Evolutionary conservation across 2,113 vertebrate species (phyloP).

Genomic region (Tringa solitaria): DNA sequence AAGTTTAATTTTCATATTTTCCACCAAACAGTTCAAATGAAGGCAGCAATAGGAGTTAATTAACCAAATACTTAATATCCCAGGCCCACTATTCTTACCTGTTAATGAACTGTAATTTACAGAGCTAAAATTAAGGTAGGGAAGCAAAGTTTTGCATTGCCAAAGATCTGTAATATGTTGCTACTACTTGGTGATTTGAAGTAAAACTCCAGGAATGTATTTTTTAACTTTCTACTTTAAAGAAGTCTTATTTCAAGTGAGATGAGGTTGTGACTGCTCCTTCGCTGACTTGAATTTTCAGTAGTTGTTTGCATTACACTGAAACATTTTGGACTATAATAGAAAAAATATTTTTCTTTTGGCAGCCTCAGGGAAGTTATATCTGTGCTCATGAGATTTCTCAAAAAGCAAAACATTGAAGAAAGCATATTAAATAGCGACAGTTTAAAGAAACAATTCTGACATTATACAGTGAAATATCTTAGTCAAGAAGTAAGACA

Average conservation of each 20-base stretch:
- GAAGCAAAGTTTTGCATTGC: background rate
- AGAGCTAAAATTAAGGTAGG: background rate
- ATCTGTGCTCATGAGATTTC: background rate
- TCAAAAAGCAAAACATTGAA: background rate
- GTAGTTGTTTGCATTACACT: background rate
- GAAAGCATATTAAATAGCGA: background rate
- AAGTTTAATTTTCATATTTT: background rate
- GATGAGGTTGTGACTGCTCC: background rate
- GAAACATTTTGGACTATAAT: background rate
- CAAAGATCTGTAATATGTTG: background rate
- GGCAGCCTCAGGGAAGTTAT: background rate
- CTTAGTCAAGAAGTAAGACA: background rate
- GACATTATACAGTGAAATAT: conserved; percentile 25
- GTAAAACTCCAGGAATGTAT: background rate
- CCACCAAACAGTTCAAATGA: background rate
- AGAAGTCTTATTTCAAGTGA: background rate
- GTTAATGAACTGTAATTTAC: background rate
- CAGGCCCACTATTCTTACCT: background rate
- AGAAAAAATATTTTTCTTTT: background rate
- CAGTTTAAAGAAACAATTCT: conserved; percentile 31
- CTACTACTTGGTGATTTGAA: background rate
- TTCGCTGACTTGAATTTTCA: background rate
- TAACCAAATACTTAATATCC: background rate
- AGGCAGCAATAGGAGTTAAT: background rate
- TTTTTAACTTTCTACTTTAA: background rate